Evolutionary conservation across 2,888 invertebrate genomes (phyloP).

Genomic region (Drosophila gaucha): DNA sequence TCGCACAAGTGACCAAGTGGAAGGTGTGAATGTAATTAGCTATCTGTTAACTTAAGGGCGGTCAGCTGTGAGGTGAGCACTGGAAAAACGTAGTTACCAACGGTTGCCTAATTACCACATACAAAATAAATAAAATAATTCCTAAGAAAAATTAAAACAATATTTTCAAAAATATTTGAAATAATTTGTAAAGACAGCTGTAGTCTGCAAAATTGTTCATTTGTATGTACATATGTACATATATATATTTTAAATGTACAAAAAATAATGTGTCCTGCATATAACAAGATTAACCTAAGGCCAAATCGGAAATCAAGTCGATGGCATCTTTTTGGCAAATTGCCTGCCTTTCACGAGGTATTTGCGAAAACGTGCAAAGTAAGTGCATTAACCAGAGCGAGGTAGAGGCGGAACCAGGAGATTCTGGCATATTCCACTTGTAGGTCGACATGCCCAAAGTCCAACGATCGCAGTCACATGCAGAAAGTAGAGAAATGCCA

Average conservation of each 20-base stretch:
- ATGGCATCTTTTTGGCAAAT: constrained; percentile 34
- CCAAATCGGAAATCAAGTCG: constrained; percentile 35
- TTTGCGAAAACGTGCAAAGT: constrained; percentile 23
- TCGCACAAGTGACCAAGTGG: constrained; percentile 61
- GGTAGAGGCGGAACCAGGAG: constrained; percentile 7
- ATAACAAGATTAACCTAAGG: constrained; percentile 13
- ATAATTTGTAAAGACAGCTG: no score
- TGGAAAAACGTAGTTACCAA: constrained; percentile 29
- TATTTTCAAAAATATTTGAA: no score
- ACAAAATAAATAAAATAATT: neutral
- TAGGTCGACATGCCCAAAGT: constrained; percentile 40
- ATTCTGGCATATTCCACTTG: constrained; percentile 47
- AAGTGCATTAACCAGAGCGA: constrained; percentile 4
- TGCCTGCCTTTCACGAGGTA: constrained; percentile 8
- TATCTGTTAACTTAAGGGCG: constrained; percentile 47
- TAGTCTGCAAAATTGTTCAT: no score
- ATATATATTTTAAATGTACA: neutral
- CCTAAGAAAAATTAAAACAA: no score
- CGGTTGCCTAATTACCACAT: neutral
- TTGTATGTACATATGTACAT: neutral
- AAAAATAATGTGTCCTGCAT: neutral
- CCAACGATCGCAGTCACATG: constrained; percentile 38
- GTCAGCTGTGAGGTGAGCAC: neutral
- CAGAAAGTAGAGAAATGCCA: constrained; percentile 16
- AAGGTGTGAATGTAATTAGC: constrained; percentile 57